phyloP scores from a whole-genome alignment of 2,888 invertebrate species.

The Blastobasis adustella region DNA sequence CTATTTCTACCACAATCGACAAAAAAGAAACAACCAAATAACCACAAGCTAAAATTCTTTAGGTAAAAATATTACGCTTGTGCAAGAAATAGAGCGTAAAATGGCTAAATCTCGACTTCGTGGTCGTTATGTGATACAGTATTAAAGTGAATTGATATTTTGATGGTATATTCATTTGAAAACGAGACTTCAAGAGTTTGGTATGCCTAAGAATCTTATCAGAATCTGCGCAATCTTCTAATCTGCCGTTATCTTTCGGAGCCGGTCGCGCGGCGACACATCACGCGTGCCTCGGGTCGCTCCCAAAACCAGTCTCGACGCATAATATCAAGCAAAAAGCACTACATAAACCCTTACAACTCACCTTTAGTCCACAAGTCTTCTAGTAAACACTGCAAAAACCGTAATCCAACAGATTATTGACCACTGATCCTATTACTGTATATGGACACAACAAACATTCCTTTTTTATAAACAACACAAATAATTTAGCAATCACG shows the following conservation, averaged over 20 bases:
- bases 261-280: constrained; percentile 36
- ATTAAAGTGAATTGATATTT: too few relatives aligned
- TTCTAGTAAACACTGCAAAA: constrained; percentile 49
- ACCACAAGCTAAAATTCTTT: constrained; percentile 46
- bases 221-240: constrained; percentile 58
- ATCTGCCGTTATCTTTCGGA: constrained; percentile 63
- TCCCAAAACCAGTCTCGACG: constrained; percentile 36
- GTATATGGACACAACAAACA: constrained; percentile 63
- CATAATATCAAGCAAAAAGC: constrained; percentile 9
- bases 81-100: constrained; percentile 48
- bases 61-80: constrained; percentile 37
- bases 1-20: constrained; percentile 12
- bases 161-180: background rate
- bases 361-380: constrained; percentile 56
- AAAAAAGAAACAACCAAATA: constrained; percentile 18
- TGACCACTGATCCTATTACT: constrained; percentile 69
- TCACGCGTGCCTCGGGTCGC: constrained; percentile 47
- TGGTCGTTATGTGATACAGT: too few relatives aligned
- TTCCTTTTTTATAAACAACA: constrained; percentile 46
- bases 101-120: constrained; percentile 17
- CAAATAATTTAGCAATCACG: constrained; percentile 46
- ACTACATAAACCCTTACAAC: constrained; percentile 22
- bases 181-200: background rate
- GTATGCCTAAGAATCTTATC: constrained; percentile 48
- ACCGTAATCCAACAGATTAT: constrained; percentile 66